Evolutionary conservation across 2,113 vertebrate species (phyloP).

Genomic region (Onychostruthus taczanowskii): DNA sequence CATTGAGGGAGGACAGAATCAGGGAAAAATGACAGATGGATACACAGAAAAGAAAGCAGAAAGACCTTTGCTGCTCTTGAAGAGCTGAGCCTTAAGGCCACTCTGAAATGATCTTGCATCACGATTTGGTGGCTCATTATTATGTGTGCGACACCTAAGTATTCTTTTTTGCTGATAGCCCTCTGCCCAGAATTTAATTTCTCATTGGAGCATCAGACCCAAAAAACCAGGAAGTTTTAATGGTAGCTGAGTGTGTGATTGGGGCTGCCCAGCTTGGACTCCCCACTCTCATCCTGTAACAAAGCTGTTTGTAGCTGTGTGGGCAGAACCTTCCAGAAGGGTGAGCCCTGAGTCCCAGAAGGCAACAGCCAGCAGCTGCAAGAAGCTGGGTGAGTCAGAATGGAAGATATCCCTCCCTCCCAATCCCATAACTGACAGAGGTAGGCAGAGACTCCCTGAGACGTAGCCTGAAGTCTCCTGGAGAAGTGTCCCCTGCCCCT

Average conservation of each 20-base stretch:
- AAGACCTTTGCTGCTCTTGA: not conserved
- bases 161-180: not conserved
- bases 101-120: not conserved
- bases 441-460: not conserved
- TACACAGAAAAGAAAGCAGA: not conserved
- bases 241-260: rapidly evolving
- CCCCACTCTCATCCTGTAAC: not conserved
- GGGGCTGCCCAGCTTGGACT: not conserved
- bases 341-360: not conserved
- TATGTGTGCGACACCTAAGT: not conserved
- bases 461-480: not conserved
- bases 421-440: not conserved
- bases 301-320: rapidly evolving
- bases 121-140: rapidly evolving
- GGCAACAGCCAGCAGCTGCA: not conserved
- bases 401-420: not conserved
- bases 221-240: not conserved
- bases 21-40: constrained; percentile 4
- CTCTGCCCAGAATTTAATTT: not conserved
- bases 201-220: not conserved
- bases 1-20: not conserved
- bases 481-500: not conserved
- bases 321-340: not conserved
- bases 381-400: not conserved
- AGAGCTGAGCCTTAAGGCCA: not conserved